Percentiles rank a stretch among this genome's conserved stretches.
These are phyloP conservation scores for Neosilurus hyrtlii DNA, from an alignment of 2,797 vertebrate genomes.

Conservation along the genomic window DNA sequence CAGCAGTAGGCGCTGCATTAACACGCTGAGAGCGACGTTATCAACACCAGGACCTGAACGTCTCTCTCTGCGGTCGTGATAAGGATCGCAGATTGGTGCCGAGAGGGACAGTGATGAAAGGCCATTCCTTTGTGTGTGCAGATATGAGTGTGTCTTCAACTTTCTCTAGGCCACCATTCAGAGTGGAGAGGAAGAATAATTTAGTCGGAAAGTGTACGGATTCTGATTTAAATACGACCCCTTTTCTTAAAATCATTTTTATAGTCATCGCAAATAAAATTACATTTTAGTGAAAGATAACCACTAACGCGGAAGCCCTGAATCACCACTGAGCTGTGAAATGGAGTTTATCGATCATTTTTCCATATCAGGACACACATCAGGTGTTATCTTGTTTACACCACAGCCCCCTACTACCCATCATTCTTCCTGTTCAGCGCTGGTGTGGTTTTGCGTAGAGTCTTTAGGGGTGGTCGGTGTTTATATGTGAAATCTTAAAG, in stretches of 20 bases:
- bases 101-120: conserved; percentile 28
- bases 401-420: not conserved
- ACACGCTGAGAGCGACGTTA: conserved; percentile 48
- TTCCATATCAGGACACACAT: not conserved
- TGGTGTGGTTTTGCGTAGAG: not conserved
- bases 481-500: not conserved
- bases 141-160: conserved; percentile 64
- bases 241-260: too few relatives aligned
- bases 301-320: not conserved
- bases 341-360: not conserved
- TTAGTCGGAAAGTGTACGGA: conserved; percentile 67
- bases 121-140: conserved; percentile 57
- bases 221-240: conserved; percentile 61
- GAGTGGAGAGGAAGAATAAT: conserved; percentile 72
- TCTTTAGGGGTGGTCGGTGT: not conserved
- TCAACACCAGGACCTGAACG: not conserved
- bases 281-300: not conserved
- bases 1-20: conserved; percentile 56
- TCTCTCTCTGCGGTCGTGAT: conserved; percentile 65
- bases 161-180: conserved; percentile 67
- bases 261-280: too few relatives aligned
- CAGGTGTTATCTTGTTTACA: not conserved
- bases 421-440: not conserved
- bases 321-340: not conserved
- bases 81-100: conserved; percentile 62